A percentile compares a stretch with the other conserved stretches of the same genome.
phyloP scores from a whole-genome alignment of 2,797 vertebrate species.

The Psittacula echo region DNA sequence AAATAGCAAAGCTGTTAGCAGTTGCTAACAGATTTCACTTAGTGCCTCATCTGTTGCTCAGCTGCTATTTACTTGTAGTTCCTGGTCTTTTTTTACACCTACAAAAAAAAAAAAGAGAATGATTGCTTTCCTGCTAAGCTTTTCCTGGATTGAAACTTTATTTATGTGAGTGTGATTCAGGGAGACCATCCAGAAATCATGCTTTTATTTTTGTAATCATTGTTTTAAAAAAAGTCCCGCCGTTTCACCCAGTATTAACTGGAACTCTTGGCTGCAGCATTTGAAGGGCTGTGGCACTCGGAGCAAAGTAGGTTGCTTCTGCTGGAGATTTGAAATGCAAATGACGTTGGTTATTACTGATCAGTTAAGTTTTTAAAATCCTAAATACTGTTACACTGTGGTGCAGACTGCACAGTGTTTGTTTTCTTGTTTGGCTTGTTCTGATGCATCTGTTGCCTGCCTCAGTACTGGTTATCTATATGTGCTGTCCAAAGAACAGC shows the following conservation, averaged over 20 bases:
- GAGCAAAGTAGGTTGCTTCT: neutral
- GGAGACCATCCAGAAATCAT: conserved; percentile 42
- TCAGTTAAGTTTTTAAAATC: neutral
- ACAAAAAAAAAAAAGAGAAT: conserved; percentile 26
- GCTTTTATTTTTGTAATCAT: conserved; percentile 32
- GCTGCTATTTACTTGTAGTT: conserved; percentile 77
- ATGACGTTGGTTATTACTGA: neutral
- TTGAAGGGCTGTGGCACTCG: neutral
- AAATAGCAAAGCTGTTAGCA: conserved; percentile 79
- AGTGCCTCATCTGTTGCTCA: conserved; percentile 79
- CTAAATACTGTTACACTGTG: neutral
- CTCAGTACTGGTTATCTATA: neutral
- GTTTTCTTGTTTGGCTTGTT: neutral
- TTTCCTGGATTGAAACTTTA: conserved; percentile 63
- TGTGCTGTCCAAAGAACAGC: neutral
- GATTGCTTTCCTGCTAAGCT: conserved; percentile 65
- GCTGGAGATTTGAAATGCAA: neutral
- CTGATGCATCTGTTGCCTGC: neutral
- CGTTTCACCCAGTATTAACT: conserved; percentile 9
- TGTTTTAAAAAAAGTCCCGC: neutral
- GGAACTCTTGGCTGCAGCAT: neutral
- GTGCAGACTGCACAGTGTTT: neutral
- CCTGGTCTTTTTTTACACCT: conserved; percentile 69
- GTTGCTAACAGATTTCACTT: conserved; percentile 78
- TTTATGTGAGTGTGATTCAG: conserved; percentile 54